Evolutionary conservation across 2,888 invertebrate species (phyloP), one percentile per base, ranked within the genome.

Genomic region (Mythimna vitellina): DNA sequence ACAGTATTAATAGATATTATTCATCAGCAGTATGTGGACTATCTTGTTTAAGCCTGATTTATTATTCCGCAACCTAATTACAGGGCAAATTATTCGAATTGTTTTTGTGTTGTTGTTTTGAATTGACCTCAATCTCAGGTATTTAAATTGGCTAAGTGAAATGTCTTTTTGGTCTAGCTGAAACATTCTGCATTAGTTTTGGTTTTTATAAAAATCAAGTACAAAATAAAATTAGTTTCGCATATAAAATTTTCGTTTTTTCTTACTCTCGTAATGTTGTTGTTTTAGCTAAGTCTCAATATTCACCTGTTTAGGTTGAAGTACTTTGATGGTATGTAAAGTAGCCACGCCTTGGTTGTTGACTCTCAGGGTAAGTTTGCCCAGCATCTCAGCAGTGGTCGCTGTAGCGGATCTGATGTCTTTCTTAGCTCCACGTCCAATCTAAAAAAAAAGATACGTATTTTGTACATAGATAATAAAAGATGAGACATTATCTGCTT

Each of bases 351-450:
- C 98, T 81, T 98, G 98, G 89, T 98, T 97, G 83, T 98, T 96
- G 60, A 98, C 97, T 85, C 97, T 96, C 81, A 98, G 95, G 87
- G 97, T 98, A 73, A 98, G 94, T 92, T 97, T 97, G 46, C 98
- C 98, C 65, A 97, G 96, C 98, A 98, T 98, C 94, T 98, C 98
- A 2, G 98, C 98, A 1, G 98, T 98, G 5, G 98, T 98, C 0
- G 98, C 98, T 0, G 98, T 98, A 2, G 98, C 98, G 84, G 98
- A 98, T 91, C 98, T 97, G 76, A 98, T 94, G 93, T 98, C 98
- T 87, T 98, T 97, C 88, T 98, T 98, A 53, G 97, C 97, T 56
- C 98, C 98, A 77, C 97, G 97, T 58, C 98, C 98, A 86, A 98
- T 97, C 97, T 97, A 86, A 46, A 92, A 87, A 90, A 57, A 29